These are phyloP conservation scores for Amphipoea lucens DNA, from an alignment of 2,888 invertebrate species.

Conservation along the genomic window DNA sequence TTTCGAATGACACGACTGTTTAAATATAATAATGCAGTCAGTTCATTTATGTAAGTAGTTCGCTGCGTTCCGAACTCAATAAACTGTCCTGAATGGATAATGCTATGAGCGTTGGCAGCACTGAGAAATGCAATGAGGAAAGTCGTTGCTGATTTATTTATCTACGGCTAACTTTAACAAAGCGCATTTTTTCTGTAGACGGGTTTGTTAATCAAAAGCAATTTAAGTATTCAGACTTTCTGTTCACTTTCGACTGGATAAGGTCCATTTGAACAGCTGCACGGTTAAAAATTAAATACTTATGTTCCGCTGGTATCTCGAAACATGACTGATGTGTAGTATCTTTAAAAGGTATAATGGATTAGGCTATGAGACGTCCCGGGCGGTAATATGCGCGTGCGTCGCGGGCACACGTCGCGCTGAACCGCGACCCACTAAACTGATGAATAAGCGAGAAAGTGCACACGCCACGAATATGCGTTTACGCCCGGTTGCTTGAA, in stretches of 20 bases:
- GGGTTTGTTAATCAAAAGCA: conserved; percentile 14
- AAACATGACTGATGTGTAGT: conserved; percentile 57
- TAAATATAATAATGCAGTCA: conserved; percentile 62
- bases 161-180: conserved; percentile 36
- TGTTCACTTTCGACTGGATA: not conserved
- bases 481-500: conserved; percentile 70
- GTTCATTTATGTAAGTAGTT: conserved; percentile 64
- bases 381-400: conserved; percentile 68
- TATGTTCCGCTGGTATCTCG: not conserved
- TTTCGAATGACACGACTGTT: conserved; percentile 70
- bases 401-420: conserved; percentile 60
- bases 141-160: conserved; percentile 46
- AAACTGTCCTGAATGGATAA: conserved; percentile 58
- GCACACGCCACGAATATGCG: conserved; percentile 65
- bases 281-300: not conserved
- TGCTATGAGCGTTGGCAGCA: conserved; percentile 22
- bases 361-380: conserved; percentile 72
- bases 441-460: conserved; percentile 86
- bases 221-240: conserved; percentile 8
- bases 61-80: conserved; percentile 53
- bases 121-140: conserved; percentile 52
- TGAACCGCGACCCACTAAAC: conserved; percentile 84
- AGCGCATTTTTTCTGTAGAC: conserved; percentile 24
- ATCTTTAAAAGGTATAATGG: conserved; percentile 72
- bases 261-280: conserved; percentile 2